These are phyloP conservation scores for Neoitamus cyanurus DNA, from an alignment of 2,888 invertebrate species.

Conservation along the genomic window DNA sequence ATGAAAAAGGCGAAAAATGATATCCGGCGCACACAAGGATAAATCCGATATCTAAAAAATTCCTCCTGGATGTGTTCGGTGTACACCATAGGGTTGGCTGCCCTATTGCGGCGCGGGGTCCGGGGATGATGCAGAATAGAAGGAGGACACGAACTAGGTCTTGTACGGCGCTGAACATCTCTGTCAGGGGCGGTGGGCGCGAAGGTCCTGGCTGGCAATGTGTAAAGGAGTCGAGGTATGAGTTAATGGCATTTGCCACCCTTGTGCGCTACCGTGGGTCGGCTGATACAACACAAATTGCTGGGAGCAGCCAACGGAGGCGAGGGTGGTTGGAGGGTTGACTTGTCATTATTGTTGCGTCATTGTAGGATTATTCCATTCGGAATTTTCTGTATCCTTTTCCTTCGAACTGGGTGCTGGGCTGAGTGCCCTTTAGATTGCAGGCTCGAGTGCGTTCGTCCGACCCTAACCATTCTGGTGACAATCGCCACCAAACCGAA, in stretches of 20 bases:
- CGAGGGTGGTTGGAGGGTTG: conserved; percentile 21
- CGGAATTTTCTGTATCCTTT: conserved; percentile 37
- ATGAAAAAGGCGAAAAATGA: conserved; percentile 15
- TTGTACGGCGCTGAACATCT: conserved; percentile 40
- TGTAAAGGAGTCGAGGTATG: not conserved
- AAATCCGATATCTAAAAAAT: conserved; percentile 24
- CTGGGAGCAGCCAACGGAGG: not conserved
- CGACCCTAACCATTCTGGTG: conserved; percentile 22
- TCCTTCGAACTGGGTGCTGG: not conserved
- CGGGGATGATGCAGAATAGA: not conserved
- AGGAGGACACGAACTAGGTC: conserved; percentile 31
- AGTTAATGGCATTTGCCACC: conserved; percentile 26
- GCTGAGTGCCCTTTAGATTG: conserved; percentile 35
- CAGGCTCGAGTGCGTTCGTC: conserved; percentile 31
- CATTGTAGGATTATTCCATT: conserved; percentile 45
- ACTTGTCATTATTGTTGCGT: conserved; percentile 45
- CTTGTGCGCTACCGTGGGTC: not conserved
- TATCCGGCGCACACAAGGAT: conserved; percentile 39
- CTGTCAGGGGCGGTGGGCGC: not conserved
- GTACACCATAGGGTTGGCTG: not conserved
- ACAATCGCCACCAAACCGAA: conserved; percentile 3
- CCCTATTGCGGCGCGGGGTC: not conserved
- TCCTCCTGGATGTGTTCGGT: conserved; percentile 4
- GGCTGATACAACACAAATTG: conserved; percentile 20
- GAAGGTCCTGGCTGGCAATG: not conserved